Evolutionary conservation across 2,888 invertebrate genomes (phyloP), one percentile per base, ranked within the genome.

Genomic region (Xanthia togata): DNA sequence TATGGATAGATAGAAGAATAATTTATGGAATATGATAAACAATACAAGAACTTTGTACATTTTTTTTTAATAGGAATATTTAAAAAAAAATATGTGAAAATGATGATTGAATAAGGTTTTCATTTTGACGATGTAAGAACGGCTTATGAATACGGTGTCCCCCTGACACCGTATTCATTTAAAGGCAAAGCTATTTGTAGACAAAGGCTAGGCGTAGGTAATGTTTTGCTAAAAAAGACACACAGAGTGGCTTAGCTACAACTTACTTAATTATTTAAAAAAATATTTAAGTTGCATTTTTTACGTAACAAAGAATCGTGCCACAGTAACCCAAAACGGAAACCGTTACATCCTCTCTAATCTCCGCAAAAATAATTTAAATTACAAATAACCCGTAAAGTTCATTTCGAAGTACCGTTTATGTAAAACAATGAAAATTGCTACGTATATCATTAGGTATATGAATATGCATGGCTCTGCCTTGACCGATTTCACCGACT

Each of bases 401-500:
- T 73, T 83, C 73, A 73, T 83, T 81, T 47, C 77, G 26, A 83
- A 85, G 83, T 83, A 83, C 85, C 83, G 83, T 83, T 85, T 85
- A 82, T 81, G 70, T 81, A 71, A 83, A 85, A 83, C 85, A 81
- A 85, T 83, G 82, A 85, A 85, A 73, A 81, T 83, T 83, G 57
- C 82, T 83, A 84, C 73, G 85, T 83, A 76, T 84, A 86, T 87
- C 73, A 83, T 86, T 83, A 87, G 71, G 44, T 62, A 38, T 38
- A 83, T 86, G 86, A 85, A 86, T 87, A 86, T 86, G 76, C 53
- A 86, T 87, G 62, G 62, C 26, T 65, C 59, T 75, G 68, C 88
- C 88, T 87, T 86, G 86, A 87, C 86, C 88, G 76, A 76, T 83
- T 63, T 83, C 69, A 74, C 26, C 62, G 69, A 83, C 76, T 87